Percentiles rank a stretch among this genome's conserved stretches.
These are phyloP conservation scores for Poecile atricapillus DNA, from an alignment of 2,113 vertebrate genomes.

Conservation along the genomic window DNA sequence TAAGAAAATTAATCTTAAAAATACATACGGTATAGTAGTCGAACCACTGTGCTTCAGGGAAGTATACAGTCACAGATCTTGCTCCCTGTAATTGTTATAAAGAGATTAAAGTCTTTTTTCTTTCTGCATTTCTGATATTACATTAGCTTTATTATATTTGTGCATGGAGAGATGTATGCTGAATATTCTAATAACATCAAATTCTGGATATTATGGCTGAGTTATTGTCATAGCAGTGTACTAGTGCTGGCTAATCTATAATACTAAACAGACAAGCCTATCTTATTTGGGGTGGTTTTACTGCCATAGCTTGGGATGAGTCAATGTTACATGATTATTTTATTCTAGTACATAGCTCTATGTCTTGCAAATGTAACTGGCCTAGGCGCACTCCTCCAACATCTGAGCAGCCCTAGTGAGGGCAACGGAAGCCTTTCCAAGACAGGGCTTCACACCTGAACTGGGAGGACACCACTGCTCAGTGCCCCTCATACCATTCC, in stretches of 20 bases:
- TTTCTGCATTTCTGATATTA: conserved; percentile 34
- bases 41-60: conserved; percentile 65
- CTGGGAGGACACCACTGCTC: neutral
- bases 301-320: neutral
- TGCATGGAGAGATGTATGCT: neutral
- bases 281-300: neutral
- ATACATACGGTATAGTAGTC: conserved; percentile 58
- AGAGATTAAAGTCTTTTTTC: neutral
- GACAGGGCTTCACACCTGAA: neutral
- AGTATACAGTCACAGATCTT: conserved; percentile 60
- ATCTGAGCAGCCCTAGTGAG: neutral
- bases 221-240: neutral
- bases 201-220: conserved; percentile 14
- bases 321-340: neutral
- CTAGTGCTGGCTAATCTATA: neutral
- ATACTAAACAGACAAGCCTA: neutral
- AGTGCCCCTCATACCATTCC: neutral
- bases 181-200: conserved; percentile 27
- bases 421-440: neutral
- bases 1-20: neutral
- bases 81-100: conserved; percentile 58
- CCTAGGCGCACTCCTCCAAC: neutral
- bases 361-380: neutral
- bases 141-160: conserved; percentile 51
- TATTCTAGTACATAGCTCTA: neutral